These are phyloP conservation scores for Sphinx pinastri DNA, from an alignment of 2,888 invertebrate genomes.

Conservation along the genomic window DNA sequence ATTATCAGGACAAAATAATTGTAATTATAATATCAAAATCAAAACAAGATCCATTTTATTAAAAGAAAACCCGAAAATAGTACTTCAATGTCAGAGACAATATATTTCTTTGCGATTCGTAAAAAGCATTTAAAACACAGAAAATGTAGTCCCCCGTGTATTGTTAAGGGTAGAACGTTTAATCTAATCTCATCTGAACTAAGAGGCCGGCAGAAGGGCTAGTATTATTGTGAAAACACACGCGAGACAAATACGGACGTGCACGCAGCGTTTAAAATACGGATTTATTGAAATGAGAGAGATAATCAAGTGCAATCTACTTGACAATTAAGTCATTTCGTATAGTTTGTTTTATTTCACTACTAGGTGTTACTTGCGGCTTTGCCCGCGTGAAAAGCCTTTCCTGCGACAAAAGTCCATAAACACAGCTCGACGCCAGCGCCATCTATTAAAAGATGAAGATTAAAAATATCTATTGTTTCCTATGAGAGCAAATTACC, in stretches of 20 bases:
- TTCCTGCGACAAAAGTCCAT: too few species aligned
- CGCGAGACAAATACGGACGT: constrained; percentile 31
- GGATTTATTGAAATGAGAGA: too few species aligned
- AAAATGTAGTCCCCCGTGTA: constrained; percentile 53
- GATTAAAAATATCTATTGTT: too few species aligned
- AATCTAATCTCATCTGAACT: constrained; percentile 59
- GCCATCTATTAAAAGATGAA: too few species aligned
- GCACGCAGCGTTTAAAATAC: neutral
- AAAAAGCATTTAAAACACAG: constrained; percentile 47
- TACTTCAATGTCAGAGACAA: constrained; percentile 4
- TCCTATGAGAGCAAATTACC: too few species aligned
- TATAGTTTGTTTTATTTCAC: neutral
- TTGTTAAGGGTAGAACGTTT: constrained; percentile 56
- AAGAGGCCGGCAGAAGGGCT: constrained; percentile 52
- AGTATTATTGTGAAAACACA: constrained; percentile 42
- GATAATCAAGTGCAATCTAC: neutral
- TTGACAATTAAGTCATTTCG: neutral
- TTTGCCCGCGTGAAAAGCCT: too few species aligned
- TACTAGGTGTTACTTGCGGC: too few species aligned
- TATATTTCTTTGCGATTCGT: constrained; percentile 30
- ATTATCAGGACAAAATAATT: too few species aligned
- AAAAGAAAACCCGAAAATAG: constrained; percentile 4
- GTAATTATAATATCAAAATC: too few species aligned
- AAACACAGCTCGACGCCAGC: too few species aligned
- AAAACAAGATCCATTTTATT: too few species aligned